Evolutionary conservation across 2,113 vertebrate species (phyloP).

Genomic region (Apistogramma diplotaenia): DNA sequence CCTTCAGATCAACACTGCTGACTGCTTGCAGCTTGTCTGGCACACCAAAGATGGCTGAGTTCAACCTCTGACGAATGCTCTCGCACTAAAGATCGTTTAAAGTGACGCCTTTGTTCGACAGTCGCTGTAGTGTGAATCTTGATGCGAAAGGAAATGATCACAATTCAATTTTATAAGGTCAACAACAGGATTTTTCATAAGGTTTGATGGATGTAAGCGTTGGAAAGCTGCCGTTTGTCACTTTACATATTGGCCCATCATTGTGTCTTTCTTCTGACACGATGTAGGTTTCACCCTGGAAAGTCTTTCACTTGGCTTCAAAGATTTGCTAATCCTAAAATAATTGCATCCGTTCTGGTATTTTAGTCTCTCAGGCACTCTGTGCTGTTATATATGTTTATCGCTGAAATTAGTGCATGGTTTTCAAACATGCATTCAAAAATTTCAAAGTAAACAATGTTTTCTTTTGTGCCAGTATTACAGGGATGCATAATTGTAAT

Average conservation of each 20-base stretch:
- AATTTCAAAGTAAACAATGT: background rate
- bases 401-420: background rate
- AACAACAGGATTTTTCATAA: background rate
- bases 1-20: slow-evolving; percentile 21
- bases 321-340: background rate
- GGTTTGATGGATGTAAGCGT: background rate
- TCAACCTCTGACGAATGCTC: background rate
- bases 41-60: background rate
- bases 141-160: background rate
- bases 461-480: background rate
- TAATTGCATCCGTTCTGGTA: background rate
- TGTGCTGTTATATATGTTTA: background rate
- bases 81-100: background rate
- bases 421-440: no score
- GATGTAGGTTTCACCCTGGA: background rate
- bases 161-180: background rate
- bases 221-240: background rate
- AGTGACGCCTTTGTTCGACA: background rate
- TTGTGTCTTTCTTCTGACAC: background rate
- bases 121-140: background rate
- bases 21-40: background rate
- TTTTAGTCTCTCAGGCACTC: background rate
- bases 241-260: background rate
- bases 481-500: background rate
- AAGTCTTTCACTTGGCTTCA: background rate